Conservation (phyloP, 2,113 vertebrate species). For the Hipposideros armiger region DNA sequence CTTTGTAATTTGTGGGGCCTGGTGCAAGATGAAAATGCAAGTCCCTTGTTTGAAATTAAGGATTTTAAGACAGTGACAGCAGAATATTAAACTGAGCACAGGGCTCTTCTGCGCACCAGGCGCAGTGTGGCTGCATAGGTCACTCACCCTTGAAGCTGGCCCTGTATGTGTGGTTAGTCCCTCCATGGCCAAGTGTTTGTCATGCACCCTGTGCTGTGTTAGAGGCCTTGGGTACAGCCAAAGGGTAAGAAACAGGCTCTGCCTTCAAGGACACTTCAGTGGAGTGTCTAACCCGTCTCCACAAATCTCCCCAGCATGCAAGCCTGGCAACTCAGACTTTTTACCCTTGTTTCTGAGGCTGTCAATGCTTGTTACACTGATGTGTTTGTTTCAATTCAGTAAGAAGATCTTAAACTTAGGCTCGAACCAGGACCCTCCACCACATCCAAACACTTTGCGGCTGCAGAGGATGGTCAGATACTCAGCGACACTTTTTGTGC, state of each 20-base stretch:
- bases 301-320: background rate
- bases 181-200: background rate
- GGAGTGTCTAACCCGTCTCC: background rate
- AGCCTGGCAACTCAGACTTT: background rate
- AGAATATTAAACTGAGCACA: background rate
- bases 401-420: slow-evolving; percentile 97
- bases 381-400: slow-evolving; percentile 86
- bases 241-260: background rate
- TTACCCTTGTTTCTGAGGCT: background rate
- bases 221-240: background rate
- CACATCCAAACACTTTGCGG: slow-evolving; percentile 93
- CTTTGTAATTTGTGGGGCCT: background rate
- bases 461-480: slow-evolving; percentile 98
- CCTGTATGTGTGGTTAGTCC: background rate
- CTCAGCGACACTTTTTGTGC: slow-evolving; percentile 96
- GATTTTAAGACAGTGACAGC: background rate
- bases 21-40: background rate
- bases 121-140: background rate
- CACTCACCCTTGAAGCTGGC: background rate
- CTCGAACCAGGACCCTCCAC: slow-evolving; percentile 92
- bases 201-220: background rate
- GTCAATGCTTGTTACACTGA: background rate
- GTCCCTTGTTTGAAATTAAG: background rate
- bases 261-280: background rate
- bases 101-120: background rate